These are phyloP conservation scores for Tinamus major DNA, from an alignment of 2,797 vertebrate genomes.

Conservation along the genomic window DNA sequence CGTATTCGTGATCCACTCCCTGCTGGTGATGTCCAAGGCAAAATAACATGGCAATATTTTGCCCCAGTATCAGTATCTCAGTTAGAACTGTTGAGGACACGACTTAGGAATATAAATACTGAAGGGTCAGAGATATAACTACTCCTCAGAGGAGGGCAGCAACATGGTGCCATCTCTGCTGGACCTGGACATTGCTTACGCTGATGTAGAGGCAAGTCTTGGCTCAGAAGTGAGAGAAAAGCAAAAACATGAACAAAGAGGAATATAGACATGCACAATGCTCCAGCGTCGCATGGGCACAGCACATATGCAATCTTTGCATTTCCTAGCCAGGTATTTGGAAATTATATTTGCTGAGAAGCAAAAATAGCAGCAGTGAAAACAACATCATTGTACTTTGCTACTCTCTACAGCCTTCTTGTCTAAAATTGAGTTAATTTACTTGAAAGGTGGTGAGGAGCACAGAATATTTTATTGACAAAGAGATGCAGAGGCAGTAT, in stretches of 20 bases:
- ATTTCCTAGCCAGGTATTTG: not conserved
- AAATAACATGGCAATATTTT: not conserved
- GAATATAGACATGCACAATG: not conserved
- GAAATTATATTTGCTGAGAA: not conserved
- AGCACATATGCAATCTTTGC: not conserved
- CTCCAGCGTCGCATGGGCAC: rapidly evolving
- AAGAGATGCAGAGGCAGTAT: not conserved
- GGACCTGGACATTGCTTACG: not conserved
- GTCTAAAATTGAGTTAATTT: not conserved
- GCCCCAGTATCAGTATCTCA: not conserved
- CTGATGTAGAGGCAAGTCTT: not conserved
- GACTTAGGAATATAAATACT: not conserved
- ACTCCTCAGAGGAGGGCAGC: not conserved
- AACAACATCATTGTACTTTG: not conserved
- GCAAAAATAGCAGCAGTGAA: not conserved
- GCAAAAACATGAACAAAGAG: not conserved
- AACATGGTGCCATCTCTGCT: not conserved
- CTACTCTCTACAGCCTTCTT: not conserved
- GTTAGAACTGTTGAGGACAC: not conserved
- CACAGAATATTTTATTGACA: not conserved
- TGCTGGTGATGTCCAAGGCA: not conserved
- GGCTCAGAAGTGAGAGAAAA: not conserved
- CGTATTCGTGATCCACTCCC: not conserved
- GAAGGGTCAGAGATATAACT: not conserved
- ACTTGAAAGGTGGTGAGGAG: not conserved